Base-by-base conservation (phyloP, 2,888 invertebrate species). In the Brachypalpus laphriformis region DNA sequence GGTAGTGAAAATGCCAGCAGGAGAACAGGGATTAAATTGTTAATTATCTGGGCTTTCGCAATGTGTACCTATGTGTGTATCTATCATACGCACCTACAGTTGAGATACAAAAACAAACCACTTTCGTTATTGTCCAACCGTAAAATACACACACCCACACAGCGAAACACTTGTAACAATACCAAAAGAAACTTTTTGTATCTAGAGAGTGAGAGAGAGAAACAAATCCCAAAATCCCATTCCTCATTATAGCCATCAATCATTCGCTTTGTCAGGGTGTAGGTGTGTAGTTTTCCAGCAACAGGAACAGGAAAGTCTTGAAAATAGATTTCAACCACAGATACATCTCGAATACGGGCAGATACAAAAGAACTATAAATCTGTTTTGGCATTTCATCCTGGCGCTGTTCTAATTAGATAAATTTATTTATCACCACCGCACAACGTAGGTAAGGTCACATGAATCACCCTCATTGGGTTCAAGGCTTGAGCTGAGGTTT, bases 161-260 rank as follows among this genome's bases (percentile, higher is more conserved):
- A 14, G 7, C 9, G 5, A 47, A 34, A 25, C 11, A 16, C 11
- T n/a, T 47, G 34, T 34, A 56, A 20, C 28, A 28, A 45, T n/a
- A 31, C 2, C 14, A 8, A 49, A 18, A 37, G 16, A 34, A 20
- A 57, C 31, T 49, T 66, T n/a, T 51, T 42, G 16, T 22, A 14
- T 51, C 56, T 22, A 9, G 8, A 28, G 5, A 20, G 16, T 25
- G 57, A 16, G 47, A 47, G 20, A 20, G 22, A 18, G 22, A 49
- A 65, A 56, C 45, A 82, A 72, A 45, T 76, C 75, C 61, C 63
- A 37, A 65, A 70, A 65, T 71, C 65, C 70, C 82, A 76, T 71
- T 57, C 47, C 71, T 76, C 70, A 76, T 82, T 82, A 76, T 49
- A 37, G 63, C 71, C 70, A 59, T 82, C 76, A 65, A 76, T 82